These are phyloP conservation scores for Coryphaenoides rupestris DNA, from an alignment of 2,113 vertebrate species.

Conservation along the genomic window DNA sequence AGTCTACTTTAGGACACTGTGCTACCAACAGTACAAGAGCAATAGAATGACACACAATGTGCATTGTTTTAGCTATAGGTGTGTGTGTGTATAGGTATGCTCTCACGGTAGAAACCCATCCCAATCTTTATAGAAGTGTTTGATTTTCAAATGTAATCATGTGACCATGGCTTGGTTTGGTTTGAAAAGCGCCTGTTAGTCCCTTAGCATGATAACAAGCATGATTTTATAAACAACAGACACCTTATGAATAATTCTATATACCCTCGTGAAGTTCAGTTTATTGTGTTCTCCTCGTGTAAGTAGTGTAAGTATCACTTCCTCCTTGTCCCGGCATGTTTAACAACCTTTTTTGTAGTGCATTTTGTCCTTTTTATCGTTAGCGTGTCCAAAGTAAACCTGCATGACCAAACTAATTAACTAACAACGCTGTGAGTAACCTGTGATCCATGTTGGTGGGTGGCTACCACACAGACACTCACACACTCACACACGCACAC, in stretches of 20 bases:
- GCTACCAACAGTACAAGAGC: no score
- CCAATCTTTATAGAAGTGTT: no score
- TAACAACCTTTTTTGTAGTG: not conserved
- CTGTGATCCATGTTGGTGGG: conserved; percentile 9
- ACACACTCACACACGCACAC: not conserved
- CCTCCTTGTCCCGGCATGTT: conserved; percentile 43
- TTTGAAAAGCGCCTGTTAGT: no score
- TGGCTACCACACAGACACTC: not conserved
- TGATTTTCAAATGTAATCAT: no score
- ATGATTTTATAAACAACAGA: conserved; percentile 28
- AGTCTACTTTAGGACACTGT: no score
- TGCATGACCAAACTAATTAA: conserved; percentile 39
- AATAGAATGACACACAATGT: no score
- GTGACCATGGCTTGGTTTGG: conserved; percentile 15
- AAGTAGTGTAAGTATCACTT: conserved; percentile 27
- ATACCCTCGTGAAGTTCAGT: no score
- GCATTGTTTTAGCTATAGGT: no score
- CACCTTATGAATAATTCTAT: no score
- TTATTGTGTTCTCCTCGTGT: conserved; percentile 18
- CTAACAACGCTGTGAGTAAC: conserved; percentile 1
- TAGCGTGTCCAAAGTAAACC: not conserved
- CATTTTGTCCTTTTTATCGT: not conserved
- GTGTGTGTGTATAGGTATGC: no score
- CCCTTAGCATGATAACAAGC: conserved; percentile 40
- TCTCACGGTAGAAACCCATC: no score